phyloP scores from a whole-genome alignment of 2,797 vertebrate species.

The Prionace glauca region DNA sequence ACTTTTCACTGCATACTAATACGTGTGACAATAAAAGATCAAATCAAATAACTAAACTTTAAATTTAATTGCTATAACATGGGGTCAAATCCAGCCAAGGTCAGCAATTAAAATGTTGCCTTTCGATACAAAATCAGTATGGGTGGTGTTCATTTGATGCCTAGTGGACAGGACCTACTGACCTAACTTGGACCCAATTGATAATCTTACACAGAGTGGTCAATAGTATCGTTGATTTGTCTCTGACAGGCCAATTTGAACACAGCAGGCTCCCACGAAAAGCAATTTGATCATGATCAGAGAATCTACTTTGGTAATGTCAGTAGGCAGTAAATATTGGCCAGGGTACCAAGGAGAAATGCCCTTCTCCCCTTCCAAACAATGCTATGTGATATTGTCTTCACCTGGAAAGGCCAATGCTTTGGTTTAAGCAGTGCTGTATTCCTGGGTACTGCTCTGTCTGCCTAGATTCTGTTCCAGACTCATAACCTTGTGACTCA shows the following conservation, averaged over 20 bases:
- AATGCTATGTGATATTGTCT: background rate
- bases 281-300: background rate
- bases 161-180: background rate
- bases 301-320: background rate
- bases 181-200: background rate
- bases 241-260: background rate
- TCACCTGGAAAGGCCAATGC: background rate
- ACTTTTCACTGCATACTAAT: no score
- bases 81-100: background rate
- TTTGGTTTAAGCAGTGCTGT: background rate
- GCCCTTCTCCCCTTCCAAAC: background rate
- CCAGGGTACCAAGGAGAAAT: background rate
- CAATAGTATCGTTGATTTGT: background rate
- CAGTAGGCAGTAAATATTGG: background rate
- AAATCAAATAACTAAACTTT: no score
- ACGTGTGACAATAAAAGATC: no score
- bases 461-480: background rate
- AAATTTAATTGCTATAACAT: background rate
- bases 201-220: background rate
- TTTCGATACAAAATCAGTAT: background rate
- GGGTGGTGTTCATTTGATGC: background rate
- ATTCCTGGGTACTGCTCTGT: background rate
- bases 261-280: background rate
- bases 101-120: background rate
- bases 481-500: background rate